These are phyloP conservation scores for Labroides dimidiatus DNA, from an alignment of 2,797 vertebrate genomes.

Conservation along the genomic window DNA sequence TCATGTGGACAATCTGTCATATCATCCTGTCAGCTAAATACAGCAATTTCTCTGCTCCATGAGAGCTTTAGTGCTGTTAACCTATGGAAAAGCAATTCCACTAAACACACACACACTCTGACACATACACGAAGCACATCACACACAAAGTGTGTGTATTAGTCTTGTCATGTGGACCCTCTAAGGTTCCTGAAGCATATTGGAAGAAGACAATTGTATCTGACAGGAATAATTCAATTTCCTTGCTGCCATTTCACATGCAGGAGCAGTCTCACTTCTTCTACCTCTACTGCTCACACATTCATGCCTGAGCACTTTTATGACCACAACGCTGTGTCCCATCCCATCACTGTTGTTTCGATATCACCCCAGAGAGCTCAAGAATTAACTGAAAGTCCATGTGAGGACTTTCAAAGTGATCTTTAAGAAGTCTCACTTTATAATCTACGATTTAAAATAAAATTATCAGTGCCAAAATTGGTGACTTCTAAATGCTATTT, in stretches of 20 bases:
- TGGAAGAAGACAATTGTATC: conserved; percentile 27
- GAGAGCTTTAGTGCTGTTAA: conserved; percentile 25
- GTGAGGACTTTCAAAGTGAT: too few species aligned
- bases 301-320: background rate
- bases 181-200: conserved; percentile 1
- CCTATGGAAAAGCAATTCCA: conserved; percentile 15
- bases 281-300: conserved; percentile 4
- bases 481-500: too few species aligned
- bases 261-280: background rate
- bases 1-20: conserved; percentile 19
- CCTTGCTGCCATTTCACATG: conserved; percentile 11
- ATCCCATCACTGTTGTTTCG: background rate
- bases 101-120: conserved; percentile 16
- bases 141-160: too few species aligned
- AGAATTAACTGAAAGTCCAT: background rate
- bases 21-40: conserved; percentile 30
- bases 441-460: too few species aligned
- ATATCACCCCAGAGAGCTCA: background rate
- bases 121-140: conserved; percentile 6
- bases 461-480: too few species aligned
- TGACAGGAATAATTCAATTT: conserved; percentile 41
- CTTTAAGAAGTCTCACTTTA: too few species aligned
- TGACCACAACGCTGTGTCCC: background rate
- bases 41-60: conserved; percentile 7
- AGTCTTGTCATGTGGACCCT: background rate